phyloP scores from a whole-genome alignment of 2,888 invertebrate genomes.

The Caenorhabditis wallacei region DNA sequence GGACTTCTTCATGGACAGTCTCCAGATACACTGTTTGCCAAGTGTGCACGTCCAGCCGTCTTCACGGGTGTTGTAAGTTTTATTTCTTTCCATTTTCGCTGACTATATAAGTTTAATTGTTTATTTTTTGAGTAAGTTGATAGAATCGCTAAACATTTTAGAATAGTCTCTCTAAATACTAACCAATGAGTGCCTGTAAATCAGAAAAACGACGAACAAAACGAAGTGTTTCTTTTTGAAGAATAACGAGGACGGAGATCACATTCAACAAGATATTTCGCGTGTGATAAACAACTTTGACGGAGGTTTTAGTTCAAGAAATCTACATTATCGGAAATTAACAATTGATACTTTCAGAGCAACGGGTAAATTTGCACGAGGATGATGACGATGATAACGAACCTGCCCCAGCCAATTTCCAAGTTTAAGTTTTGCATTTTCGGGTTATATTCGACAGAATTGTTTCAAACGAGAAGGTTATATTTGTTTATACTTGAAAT shows the following conservation, averaged over 20 bases:
- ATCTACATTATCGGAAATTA: background rate
- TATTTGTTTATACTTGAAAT: constrained; percentile 18
- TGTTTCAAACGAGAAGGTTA: constrained; percentile 4
- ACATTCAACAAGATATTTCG: constrained; percentile 48
- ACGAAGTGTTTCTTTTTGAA: constrained; percentile 29
- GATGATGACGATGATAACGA: constrained; percentile 50
- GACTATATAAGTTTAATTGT: background rate
- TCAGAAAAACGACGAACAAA: constrained; percentile 39
- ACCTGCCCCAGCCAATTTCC: constrained; percentile 54
- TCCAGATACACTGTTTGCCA: constrained; percentile 57
- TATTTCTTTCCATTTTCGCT: background rate
- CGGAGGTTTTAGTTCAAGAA: constrained; percentile 41
- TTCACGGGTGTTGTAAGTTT: constrained; percentile 56
- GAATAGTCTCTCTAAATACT: constrained; percentile 22
- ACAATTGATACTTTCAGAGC: background rate
- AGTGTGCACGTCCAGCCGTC: constrained; percentile 67
- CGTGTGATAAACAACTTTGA: constrained; percentile 53
- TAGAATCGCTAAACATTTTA: background rate
- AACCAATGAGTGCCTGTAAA: constrained; percentile 34
- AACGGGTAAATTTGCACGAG: constrained; percentile 29
- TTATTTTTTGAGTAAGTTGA: constrained; percentile 1
- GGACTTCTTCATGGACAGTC: constrained; percentile 75
- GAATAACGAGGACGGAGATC: constrained; percentile 50
- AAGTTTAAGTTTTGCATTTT: constrained; percentile 26
- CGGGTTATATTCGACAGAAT: constrained; percentile 26